A percentile compares a stretch with the other conserved stretches of the same genome.
phyloP scores from a whole-genome alignment of 2,888 invertebrate species.

The Zootermopsis nevadensis region DNA sequence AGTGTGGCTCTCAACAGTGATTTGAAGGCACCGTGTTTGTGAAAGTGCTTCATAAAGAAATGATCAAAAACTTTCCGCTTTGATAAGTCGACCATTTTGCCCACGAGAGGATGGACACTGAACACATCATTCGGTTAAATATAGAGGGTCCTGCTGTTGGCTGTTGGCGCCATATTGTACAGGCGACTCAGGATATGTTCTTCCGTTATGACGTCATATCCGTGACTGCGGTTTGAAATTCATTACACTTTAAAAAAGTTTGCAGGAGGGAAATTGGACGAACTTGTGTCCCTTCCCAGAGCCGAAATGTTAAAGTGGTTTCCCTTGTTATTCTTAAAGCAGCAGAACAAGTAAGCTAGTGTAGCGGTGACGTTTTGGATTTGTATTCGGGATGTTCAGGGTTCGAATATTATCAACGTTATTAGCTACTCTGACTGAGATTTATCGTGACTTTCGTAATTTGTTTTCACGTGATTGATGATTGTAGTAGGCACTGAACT shows the following conservation, averaged over 20 bases:
- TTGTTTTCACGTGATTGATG: no score
- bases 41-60: constrained; percentile 6
- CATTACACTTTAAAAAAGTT: not conserved
- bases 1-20: not conserved
- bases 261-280: not conserved
- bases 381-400: no score
- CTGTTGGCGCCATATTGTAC: constrained; percentile 6
- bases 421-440: no score
- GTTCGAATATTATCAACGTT: no score
- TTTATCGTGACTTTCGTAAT: no score
- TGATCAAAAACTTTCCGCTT: not conserved
- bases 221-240: constrained; percentile 6
- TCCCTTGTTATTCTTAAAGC: no score
- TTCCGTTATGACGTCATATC: constrained; percentile 8
- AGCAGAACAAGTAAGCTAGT: no score
- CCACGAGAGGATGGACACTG: not conserved
- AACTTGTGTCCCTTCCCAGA: not conserved
- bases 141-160: not conserved
- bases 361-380: no score
- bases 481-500: no score
- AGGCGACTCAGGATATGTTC: constrained; percentile 6
- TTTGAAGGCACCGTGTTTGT: not conserved
- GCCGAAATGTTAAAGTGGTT: no score
- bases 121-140: not conserved
- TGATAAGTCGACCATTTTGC: constrained; percentile 16